phyloP scores from a whole-genome alignment of 2,797 vertebrate species.

The Xenopus petersii region DNA sequence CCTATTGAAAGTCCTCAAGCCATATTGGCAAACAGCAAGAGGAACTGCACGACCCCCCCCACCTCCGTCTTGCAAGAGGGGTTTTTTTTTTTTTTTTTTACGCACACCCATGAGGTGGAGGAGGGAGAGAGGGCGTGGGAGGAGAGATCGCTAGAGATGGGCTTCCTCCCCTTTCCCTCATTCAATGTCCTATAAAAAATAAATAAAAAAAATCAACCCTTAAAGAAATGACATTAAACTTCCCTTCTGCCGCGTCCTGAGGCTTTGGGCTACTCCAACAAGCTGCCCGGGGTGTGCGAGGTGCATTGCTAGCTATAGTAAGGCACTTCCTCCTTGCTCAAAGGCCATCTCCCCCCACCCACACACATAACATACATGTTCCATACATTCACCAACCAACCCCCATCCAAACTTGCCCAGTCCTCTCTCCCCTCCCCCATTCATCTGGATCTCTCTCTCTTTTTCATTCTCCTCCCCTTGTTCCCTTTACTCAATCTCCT shows the following conservation, averaged over 20 bases:
- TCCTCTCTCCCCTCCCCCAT: constrained; percentile 16
- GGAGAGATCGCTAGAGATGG: constrained; percentile 42
- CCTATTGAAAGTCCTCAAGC: constrained; percentile 51
- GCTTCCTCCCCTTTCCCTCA: constrained; percentile 25
- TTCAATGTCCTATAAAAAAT: constrained; percentile 22
- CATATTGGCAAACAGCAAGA: constrained; percentile 32
- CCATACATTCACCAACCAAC: constrained; percentile 29
- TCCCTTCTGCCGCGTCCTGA: constrained; percentile 35
- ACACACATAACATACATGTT: constrained; percentile 21
- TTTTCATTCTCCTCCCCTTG: constrained; percentile 30
- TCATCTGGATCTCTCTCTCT: constrained; percentile 24
- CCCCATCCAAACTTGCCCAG: constrained; percentile 32
- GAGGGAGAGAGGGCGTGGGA: constrained; percentile 33
- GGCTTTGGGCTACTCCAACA: background rate
- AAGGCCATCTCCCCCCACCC: background rate
- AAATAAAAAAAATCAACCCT: background rate
- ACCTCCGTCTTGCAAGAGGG: constrained; percentile 40
- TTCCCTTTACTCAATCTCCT: constrained; percentile 26
- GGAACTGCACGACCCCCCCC: constrained; percentile 48
- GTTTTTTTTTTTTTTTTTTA: constrained; percentile 30
- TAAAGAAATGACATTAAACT: constrained; percentile 43
- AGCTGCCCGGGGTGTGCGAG: background rate
- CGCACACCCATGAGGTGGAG: constrained; percentile 47
- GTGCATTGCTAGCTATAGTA: background rate
- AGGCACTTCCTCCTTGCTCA: background rate